A percentile compares a stretch with the other conserved stretches of the same genome.
Evolutionary conservation across 2,888 invertebrate genomes (phyloP).

Genomic region (Chaetogeoica ovagalla): DNA sequence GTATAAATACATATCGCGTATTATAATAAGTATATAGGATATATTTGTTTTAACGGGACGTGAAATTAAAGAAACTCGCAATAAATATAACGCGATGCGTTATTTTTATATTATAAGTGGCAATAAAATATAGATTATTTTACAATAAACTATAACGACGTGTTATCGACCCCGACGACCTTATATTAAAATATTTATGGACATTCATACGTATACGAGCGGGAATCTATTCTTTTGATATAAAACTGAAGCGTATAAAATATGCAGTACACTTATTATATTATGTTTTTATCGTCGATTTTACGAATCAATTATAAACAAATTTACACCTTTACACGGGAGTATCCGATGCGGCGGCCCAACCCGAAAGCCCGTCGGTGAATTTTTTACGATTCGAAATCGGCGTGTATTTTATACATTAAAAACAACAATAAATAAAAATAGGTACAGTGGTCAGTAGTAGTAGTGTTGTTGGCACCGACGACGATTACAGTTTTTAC

Average conservation of each 20-base stretch:
- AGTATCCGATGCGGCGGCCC: not conserved
- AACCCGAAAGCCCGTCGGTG: slow-evolving; percentile 24
- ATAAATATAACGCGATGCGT: not conserved
- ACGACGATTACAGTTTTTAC: slow-evolving; percentile 31
- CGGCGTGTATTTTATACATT: not conserved
- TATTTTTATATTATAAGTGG: not conserved
- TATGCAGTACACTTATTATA: not conserved
- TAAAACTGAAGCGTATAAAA: not conserved
- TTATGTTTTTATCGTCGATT: slow-evolving; percentile 1
- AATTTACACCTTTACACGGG: not conserved
- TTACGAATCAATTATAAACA: slow-evolving; percentile 17
- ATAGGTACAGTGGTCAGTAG: slow-evolving; percentile 1
- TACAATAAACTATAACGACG: not conserved
- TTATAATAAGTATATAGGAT: not conserved
- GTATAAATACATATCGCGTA: not conserved
- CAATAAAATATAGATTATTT: slow-evolving; percentile 26
- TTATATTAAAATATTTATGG: not conserved
- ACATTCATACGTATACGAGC: not conserved
- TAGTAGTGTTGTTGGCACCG: no score
- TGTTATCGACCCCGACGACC: not conserved
- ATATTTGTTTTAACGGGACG: not conserved
- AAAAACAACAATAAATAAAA: slow-evolving; percentile 7
- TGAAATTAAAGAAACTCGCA: not conserved
- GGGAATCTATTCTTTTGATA: not conserved
- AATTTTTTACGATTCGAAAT: slow-evolving; percentile 37